Conservation (phyloP, 1,140 invertebrate species). For the Kradibia gibbosae region DNA sequence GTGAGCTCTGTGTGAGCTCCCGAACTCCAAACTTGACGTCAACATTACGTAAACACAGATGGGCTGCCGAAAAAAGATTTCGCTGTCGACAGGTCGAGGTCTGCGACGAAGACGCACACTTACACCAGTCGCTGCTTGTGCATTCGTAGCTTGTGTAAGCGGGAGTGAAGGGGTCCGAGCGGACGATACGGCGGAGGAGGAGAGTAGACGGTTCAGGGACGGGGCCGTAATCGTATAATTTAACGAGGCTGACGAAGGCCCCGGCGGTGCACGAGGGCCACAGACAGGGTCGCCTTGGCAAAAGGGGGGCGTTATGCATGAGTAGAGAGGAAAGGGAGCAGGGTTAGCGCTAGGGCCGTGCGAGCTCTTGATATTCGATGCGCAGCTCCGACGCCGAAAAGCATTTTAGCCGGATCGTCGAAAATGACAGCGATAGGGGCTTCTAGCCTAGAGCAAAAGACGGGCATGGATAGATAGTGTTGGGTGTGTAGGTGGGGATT, state of each 20-base stretch:
- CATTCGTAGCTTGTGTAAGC: background rate
- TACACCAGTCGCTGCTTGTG: no score
- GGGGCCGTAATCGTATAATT: background rate
- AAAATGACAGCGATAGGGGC: conserved; percentile 17
- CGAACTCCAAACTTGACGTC: background rate
- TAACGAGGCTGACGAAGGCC: background rate
- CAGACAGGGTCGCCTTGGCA: background rate
- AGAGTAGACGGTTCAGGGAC: background rate
- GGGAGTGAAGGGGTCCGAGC: background rate
- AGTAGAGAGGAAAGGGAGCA: no score
- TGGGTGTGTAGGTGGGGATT: background rate
- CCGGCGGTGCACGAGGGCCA: no score
- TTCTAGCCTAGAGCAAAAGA: background rate
- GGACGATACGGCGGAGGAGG: background rate
- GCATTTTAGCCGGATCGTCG: background rate
- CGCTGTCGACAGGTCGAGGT: no score
- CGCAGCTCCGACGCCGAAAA: background rate
- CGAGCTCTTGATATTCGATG: background rate
- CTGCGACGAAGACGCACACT: no score
- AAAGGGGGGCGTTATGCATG: no score
- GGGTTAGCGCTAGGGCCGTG: no score
- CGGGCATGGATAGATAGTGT: background rate
- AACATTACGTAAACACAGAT: background rate
- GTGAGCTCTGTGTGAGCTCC: background rate
- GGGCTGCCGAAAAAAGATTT: background rate